phyloP scores from a whole-genome alignment of 2,113 vertebrate species.

The Ochotona curzoniae region DNA sequence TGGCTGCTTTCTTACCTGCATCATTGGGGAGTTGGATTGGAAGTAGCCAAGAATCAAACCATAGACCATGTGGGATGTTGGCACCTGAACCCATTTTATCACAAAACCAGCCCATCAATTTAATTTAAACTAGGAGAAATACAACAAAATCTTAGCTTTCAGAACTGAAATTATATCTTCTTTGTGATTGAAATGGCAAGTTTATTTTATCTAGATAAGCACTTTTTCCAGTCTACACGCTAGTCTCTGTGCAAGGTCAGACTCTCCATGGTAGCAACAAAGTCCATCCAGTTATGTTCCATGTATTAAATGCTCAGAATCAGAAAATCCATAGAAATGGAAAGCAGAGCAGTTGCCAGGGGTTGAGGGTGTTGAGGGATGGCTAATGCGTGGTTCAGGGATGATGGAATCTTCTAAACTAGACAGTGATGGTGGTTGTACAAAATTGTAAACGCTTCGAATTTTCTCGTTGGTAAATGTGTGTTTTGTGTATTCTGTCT shows the following conservation, averaged over 20 bases:
- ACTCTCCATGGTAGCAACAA: not conserved
- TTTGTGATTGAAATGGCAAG: not conserved
- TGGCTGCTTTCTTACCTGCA: no score
- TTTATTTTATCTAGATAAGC: not conserved
- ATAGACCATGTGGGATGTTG: no score
- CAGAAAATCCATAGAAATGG: conserved; percentile 11
- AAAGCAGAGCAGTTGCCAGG: not conserved
- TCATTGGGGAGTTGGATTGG: no score
- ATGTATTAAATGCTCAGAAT: conserved; percentile 7
- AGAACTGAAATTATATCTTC: not conserved
- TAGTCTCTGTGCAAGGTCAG: not conserved
- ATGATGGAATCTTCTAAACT: conserved; percentile 32
- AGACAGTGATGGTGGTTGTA: not conserved
- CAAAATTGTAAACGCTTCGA: not conserved
- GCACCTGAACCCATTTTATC: no score
- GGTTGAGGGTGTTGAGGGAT: not conserved
- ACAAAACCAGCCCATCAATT: no score
- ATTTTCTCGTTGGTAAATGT: not conserved
- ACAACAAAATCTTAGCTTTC: not conserved
- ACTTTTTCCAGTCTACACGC: not conserved
- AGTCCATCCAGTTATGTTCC: not conserved
- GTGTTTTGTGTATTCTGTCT: not conserved
- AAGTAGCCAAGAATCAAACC: no score
- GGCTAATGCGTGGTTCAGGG: not conserved
- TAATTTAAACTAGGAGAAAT: not conserved